A percentile compares a stretch with the other conserved stretches of the same genome.
phyloP scores from a whole-genome alignment of 2,888 invertebrate genomes.

The Bedellia somnulentella region DNA sequence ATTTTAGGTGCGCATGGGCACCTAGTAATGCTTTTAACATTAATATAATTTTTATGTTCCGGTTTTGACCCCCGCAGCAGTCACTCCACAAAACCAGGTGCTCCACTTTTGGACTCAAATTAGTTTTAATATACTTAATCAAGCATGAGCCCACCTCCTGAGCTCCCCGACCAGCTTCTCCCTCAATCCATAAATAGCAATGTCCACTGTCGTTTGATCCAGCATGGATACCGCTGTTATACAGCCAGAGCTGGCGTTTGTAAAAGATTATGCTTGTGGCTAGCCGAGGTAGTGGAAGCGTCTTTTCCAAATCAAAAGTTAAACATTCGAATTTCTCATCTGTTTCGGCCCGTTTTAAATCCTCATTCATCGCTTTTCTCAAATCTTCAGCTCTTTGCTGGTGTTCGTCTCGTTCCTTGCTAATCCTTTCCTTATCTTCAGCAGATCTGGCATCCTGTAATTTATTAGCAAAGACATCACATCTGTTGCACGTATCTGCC shows the following conservation, averaged over 20 bases:
- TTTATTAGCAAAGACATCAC: constrained; percentile 4
- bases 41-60: constrained; percentile 10
- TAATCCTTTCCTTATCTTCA: constrained; percentile 4
- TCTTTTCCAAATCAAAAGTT: constrained; percentile 9
- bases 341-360: constrained; percentile 4
- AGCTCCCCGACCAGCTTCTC: constrained; percentile 10
- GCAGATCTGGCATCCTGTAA: constrained; percentile 5
- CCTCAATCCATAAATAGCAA: constrained; percentile 10
- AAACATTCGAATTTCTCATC: constrained; percentile 1
- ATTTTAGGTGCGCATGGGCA: constrained; percentile 6
- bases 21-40: constrained; percentile 8
- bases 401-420: constrained; percentile 5
- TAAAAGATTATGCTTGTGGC: constrained; percentile 8
- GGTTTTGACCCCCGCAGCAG: constrained; percentile 10
- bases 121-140: constrained; percentile 4
- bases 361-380: background rate
- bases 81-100: constrained; percentile 8
- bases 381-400: background rate
- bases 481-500: constrained; percentile 5
- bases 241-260: constrained; percentile 10
- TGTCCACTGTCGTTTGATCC: constrained; percentile 6
- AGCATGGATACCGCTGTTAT: constrained; percentile 8
- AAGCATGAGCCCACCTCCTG: constrained; percentile 11
- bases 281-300: constrained; percentile 7
- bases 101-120: constrained; percentile 1